Base-by-base conservation (phyloP, 2,888 invertebrate genomes). In the Trichogramma evanescens region DNA sequence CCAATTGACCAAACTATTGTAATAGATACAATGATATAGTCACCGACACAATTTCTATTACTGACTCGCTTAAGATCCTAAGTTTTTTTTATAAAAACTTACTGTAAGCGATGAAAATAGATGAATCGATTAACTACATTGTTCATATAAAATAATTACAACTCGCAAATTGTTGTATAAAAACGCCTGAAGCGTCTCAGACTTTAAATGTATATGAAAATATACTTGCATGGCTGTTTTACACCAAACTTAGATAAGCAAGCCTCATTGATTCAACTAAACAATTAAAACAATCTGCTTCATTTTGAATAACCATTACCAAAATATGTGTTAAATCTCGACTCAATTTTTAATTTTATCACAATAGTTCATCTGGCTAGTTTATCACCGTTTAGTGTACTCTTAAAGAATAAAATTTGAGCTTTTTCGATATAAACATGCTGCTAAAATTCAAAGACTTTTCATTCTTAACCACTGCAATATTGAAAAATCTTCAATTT, bases 181-280 rank as follows among this genome's bases (percentile, higher is more conserved):
- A 64, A 56, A 39, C 55, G 59, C 59, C 57, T 59, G 51, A 55
- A 56, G 48, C 52, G 52, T 8, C 56, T 61, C 56, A 59, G 53
- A 61, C 56, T 44, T 59, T 59, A 59, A 59, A 59, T 40, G 38
- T 54, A 59, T 64, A 59, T 52, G 59, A 64, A 64, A 64, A 64
- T 64, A 64, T 53, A 63, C 44, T 59, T 54, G 26, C 2, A 64
- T 61, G 61, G 61, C 61, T 64, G 61, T 59, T 59, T 54, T 43
- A 13, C 59, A 64, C 63, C 57, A 64, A 64, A 64, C 61, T 61
- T 64, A 61, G 63, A 64, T 64, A 64, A 64, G 40, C 63, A 61
- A 64, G 63, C 63, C 63, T 59, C 26, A 58, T 59, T 40, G 26
- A 26, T 48, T 61, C 56, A 61, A 2, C 26, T 54, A n/a, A 54